Base-by-base conservation (phyloP, 2,888 invertebrate species). In the Abrostola tripartita region DNA sequence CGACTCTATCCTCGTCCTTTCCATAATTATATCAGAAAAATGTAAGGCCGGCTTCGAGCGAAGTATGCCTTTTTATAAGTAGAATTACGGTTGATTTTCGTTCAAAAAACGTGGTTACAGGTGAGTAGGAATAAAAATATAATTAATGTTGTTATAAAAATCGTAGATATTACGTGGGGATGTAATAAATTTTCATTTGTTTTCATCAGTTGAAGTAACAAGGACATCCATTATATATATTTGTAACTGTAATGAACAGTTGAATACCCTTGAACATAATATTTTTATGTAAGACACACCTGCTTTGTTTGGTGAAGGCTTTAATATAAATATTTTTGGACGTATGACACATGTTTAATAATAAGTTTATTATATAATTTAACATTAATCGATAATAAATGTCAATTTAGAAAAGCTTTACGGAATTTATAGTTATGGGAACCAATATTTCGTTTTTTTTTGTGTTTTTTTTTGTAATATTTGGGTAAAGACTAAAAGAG, bases 21-120 rank as follows among this genome's bases (percentile, higher is more conserved):
- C 61, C 75, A 77, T 82, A 81, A 78, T 76, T 77, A 77, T 80
- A 78, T 70, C 77, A 83, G 79, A 85, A 84, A 83, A 84, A 81
- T 82, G 71, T 75, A 77, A 79, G 68, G 65, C 70, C 68, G 61
- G 71, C 70, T 66, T 73, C 61, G 74, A 67, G 68, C 80, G 68
- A 82, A 81, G 78, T 79, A 78, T 76, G 68, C 63, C 75, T 78
- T 80, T 78, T 79, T 75, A 57, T 72, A 62, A 41, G 63, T 72
- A 59, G 71, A 67, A 70, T 68, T 80, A 80, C 66, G 70, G 81
- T 80, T 65, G 67, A 79, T 73, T 80, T 80, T 80, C 52, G 71
- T 65, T 75, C 59, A 70, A 71, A 66, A 66, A 75, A 70, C 59
- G 55, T 57, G 62, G 65, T 70, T 68, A 74, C 78, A 76, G 68